A percentile compares a stretch with the other conserved stretches of the same genome.
Conservation (phyloP, 2,113 vertebrate species). For the Gadus macrocephalus region DNA sequence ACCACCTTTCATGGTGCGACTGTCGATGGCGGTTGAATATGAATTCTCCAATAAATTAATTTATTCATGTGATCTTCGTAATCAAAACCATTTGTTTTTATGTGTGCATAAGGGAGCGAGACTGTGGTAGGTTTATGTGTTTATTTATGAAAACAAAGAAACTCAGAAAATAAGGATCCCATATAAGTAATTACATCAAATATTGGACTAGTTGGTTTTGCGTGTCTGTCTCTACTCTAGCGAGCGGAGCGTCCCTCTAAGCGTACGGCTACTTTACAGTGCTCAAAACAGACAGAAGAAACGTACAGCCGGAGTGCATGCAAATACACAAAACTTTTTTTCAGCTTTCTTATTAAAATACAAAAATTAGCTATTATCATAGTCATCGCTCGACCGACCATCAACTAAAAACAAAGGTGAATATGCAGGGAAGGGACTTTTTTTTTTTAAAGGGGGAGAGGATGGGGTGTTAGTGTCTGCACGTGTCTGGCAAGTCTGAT, state of each 20-base stretch:
- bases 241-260: conserved; percentile 20
- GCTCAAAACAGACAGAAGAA: conserved; percentile 85
- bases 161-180: conserved; percentile 77
- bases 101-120: neutral
- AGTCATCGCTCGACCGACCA: no score
- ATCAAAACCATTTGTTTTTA: neutral
- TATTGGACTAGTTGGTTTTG: conserved; percentile 68
- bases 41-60: no score
- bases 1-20: no score
- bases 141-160: conserved; percentile 96
- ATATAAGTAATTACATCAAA: conserved; percentile 89
- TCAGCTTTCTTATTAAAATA: conserved; percentile 79
- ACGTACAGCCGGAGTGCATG: conserved; percentile 78
- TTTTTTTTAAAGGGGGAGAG: conserved; percentile 15
- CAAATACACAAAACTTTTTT: conserved; percentile 87
- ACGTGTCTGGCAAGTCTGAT: neutral
- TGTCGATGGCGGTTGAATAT: no score
- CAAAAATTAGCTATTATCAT: conserved; percentile 72
- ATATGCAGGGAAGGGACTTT: neutral
- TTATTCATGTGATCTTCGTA: no score
- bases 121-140: conserved; percentile 65
- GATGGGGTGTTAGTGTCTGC: neutral
- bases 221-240: conserved; percentile 56
- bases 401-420: no score
- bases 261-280: conserved; percentile 76